A percentile compares a stretch with the other conserved stretches of the same genome.
phyloP scores from a whole-genome alignment of 2,888 invertebrate genomes.

The Nephrocerus scutellatus region DNA sequence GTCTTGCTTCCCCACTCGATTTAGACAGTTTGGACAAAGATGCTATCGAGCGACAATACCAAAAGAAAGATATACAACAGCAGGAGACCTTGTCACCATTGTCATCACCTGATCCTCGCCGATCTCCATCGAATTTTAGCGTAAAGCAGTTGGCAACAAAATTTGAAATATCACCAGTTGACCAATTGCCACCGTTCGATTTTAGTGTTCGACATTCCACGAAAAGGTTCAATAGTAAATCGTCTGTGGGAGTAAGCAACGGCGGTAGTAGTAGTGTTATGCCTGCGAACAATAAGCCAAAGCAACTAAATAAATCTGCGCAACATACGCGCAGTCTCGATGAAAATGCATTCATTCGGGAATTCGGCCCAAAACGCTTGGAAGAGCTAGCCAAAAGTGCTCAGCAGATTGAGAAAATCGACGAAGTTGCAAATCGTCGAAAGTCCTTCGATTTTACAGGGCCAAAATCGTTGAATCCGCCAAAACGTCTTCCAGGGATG shows the following conservation, averaged over 20 bases:
- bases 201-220: conserved; percentile 41
- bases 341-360: conserved; percentile 65
- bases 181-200: conserved; percentile 53
- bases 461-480: conserved; percentile 53
- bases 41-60: neutral
- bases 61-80: conserved; percentile 20
- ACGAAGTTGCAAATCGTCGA: conserved; percentile 46
- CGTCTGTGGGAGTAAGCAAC: too few species aligned
- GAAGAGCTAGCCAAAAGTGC: conserved; percentile 36
- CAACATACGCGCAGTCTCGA: conserved; percentile 63
- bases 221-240: too few species aligned
- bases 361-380: conserved; percentile 52
- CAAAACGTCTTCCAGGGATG: conserved; percentile 49
- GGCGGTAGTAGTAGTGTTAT: too few species aligned
- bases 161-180: conserved; percentile 57
- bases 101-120: too few species aligned
- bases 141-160: conserved; percentile 58
- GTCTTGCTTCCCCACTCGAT: conserved; percentile 21
- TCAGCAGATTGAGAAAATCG: conserved; percentile 38
- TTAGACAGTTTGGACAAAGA: conserved; percentile 35
- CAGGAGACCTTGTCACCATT: conserved; percentile 23
- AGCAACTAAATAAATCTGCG: too few species aligned
- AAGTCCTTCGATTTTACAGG: conserved; percentile 57
- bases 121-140: conserved; percentile 49
- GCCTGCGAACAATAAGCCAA: conserved; percentile 13